Conservation (phyloP, 64 coral and sea anemone species). For the Pocillopora damicornis region DNA sequence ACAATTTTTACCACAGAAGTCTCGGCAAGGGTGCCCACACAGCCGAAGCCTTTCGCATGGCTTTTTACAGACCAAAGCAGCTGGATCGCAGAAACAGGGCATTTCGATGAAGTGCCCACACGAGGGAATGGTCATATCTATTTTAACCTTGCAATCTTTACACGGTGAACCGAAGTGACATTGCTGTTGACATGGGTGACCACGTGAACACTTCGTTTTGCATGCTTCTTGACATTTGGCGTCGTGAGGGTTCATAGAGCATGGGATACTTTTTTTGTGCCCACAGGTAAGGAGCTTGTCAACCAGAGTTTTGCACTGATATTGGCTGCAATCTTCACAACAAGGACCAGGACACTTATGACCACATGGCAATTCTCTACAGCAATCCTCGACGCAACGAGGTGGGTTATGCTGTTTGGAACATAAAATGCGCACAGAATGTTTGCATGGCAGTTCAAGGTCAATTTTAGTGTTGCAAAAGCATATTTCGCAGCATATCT, state of each 20-base stretch:
- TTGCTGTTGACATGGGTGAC: slow-evolving; percentile 15
- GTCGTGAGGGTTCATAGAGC: background rate
- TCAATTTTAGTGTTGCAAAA: slow-evolving; percentile 10
- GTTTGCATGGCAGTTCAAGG: background rate
- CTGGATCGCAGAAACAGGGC: slow-evolving; percentile 4
- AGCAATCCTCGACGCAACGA: slow-evolving; percentile 5
- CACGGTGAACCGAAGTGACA: slow-evolving; percentile 32
- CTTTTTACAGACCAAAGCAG: slow-evolving; percentile 6
- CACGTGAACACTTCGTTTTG: background rate
- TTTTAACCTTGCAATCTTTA: background rate
- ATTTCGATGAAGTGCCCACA: slow-evolving; percentile 17
- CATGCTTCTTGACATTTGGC: slow-evolving; percentile 14
- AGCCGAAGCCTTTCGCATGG: slow-evolving; percentile 33
- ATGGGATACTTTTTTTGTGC: slow-evolving; percentile 23
- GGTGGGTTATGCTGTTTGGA: background rate
- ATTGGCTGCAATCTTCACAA: slow-evolving; percentile 3
- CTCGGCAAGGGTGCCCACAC: slow-evolving; percentile 57
- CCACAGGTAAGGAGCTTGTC: slow-evolving; percentile 42
- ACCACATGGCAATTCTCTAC: slow-evolving; percentile 21
- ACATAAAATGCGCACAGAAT: background rate
- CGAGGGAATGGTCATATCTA: slow-evolving; percentile 6
- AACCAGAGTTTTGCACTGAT: background rate
- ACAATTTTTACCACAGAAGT: slow-evolving; percentile 33
- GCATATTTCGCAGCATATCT: slow-evolving; percentile 2
- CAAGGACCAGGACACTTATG: slow-evolving; percentile 46